Conservation (phyloP, 2,888 invertebrate genomes). For the Slavum lentiscoides region DNA sequence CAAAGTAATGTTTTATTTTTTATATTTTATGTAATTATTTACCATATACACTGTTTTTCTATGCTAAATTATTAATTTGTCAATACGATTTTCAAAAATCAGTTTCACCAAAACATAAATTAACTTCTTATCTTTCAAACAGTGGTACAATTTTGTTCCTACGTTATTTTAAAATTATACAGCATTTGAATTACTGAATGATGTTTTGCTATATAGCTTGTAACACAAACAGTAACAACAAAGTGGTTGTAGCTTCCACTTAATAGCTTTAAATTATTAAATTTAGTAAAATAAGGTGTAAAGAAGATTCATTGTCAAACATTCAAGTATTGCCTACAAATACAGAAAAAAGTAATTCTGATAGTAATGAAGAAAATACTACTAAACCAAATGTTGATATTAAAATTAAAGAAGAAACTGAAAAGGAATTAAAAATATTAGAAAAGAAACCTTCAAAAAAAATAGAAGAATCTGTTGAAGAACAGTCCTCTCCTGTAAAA, state of each 20-base stretch:
- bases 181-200: too few species aligned
- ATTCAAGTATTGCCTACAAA: neutral
- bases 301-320: neutral
- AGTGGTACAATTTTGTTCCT: too few species aligned
- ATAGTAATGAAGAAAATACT: neutral
- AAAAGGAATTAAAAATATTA: conserved; percentile 55
- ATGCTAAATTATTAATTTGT: too few species aligned
- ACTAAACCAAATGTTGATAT: neutral
- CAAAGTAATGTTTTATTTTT: too few species aligned
- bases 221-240: too few species aligned
- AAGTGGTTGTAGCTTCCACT: neutral
- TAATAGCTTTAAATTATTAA: neutral
- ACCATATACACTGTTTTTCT: too few species aligned
- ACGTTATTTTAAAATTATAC: too few species aligned
- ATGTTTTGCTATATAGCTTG: too few species aligned
- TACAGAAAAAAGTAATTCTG: neutral
- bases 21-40: too few species aligned
- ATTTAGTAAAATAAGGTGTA: conserved; percentile 32
- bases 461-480: neutral
- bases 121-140: too few species aligned
- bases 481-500: neutral
- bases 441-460: conserved; percentile 18
- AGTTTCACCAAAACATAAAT: too few species aligned
- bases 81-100: too few species aligned
- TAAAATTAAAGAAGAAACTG: conserved; percentile 55